Conservation (phyloP, 2,113 vertebrate species). For the Pipra filicauda region DNA sequence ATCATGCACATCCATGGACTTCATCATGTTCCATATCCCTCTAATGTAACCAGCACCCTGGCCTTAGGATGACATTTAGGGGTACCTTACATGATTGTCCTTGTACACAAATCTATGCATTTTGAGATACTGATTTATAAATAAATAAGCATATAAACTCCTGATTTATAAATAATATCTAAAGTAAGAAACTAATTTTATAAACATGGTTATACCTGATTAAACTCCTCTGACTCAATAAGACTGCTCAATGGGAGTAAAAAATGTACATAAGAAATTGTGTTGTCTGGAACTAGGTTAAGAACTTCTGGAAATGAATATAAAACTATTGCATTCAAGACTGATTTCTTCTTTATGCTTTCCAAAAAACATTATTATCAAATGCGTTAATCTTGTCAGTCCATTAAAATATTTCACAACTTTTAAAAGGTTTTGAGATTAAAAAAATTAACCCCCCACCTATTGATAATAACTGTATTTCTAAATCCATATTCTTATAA, state of each 20-base stretch:
- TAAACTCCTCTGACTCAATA: not conserved
- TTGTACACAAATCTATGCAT: not conserved
- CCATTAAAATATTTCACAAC: not conserved
- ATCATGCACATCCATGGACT: not conserved
- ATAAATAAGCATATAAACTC: not conserved
- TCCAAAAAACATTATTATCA: not conserved
- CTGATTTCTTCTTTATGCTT: not conserved
- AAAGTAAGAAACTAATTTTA: not conserved
- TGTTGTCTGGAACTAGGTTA: not conserved
- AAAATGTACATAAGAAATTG: not conserved
- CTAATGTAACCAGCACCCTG: not conserved
- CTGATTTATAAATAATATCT: not conserved
- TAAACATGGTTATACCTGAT: not conserved
- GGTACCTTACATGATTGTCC: not conserved
- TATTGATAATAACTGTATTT: not conserved
- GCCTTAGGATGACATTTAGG: accelerated
- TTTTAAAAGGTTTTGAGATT: not conserved
- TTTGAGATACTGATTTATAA: not conserved
- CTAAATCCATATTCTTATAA: not conserved
- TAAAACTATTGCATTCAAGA: not conserved
- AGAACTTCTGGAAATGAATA: not conserved
- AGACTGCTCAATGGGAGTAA: not conserved
- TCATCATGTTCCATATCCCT: not conserved
- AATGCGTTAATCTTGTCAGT: not conserved
- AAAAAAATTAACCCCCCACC: not conserved